Base-by-base conservation (phyloP, 2,888 invertebrate genomes). In the Orgyia antiqua region DNA sequence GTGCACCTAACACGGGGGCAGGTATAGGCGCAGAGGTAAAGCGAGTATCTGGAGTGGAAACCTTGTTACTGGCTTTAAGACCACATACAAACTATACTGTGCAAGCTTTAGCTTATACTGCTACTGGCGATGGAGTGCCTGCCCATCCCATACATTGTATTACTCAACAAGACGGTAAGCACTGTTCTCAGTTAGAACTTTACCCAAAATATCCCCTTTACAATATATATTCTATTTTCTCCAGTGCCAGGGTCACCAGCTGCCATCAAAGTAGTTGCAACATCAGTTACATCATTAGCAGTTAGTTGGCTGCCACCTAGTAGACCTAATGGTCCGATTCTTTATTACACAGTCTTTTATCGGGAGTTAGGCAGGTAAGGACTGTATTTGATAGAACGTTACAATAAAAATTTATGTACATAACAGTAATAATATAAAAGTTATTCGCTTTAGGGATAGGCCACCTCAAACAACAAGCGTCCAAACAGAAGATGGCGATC, bases 41-140 rank as follows among this genome's bases (percentile, higher is more conserved):
- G 66, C 88, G 93, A 31, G 94, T 93, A 21, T 90, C 92, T 26
- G 92, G 92, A 51, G 89, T 92, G 15, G 94, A 94, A 67, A 94
- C 94, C 21, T 91, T 93, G 50, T 79, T 95, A 45, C 93, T 94
- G 51, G 93, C 93, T 3, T 78, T 96, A 42, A 89, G 91, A 59
- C 94, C 94, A 55, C 93, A 92, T 68, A 94, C 95, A 33, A 96
- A 96, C 80, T 96, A 96, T 72, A 95, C 95, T 23, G 88, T 96
- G 39, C 91, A 94, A 59, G 94, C 95, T 3, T 71, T 94, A 56
- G 95, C 95, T 5, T 95, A 92, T 61, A 96, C 96, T 0, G 90
- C 92, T 3, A 93, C 92, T 1, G 96, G 96, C 0, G 95, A 96
- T 63, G 96, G 96, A 0, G 89, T 93, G 7, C 88, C 94, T 42